phyloP scores from a whole-genome alignment of 37 sponge, comb jelly and placozoan genomes.

The Eunapius fragilis region DNA sequence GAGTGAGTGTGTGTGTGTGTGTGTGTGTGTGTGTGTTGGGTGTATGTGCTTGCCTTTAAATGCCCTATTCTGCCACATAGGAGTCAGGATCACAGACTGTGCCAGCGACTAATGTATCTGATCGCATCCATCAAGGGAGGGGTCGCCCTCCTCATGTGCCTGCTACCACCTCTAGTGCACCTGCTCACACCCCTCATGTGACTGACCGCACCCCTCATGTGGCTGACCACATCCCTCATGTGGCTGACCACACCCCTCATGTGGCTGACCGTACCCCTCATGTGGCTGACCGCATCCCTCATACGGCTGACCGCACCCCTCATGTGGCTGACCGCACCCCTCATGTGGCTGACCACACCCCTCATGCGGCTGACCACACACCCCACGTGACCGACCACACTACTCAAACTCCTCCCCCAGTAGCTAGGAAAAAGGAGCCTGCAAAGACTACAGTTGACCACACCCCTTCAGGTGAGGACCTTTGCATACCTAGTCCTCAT shows the following conservation, averaged over 20 bases:
- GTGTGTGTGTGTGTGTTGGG: no score
- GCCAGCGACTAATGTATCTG: not conserved
- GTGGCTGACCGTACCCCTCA: not conserved
- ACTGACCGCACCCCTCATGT: not conserved
- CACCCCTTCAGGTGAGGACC: not conserved
- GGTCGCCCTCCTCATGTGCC: not conserved
- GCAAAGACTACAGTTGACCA: not conserved
- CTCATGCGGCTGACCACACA: not conserved
- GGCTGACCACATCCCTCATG: not conserved
- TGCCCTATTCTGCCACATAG: not conserved
- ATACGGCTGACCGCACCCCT: not conserved
- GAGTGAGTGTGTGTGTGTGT: no score
- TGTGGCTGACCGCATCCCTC: not conserved
- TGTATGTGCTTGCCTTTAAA: no score
- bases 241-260: not conserved
- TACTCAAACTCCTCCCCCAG: not conserved
- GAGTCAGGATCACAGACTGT: not conserved
- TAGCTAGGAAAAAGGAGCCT: not conserved
- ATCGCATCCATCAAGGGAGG: not conserved
- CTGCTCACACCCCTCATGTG: not conserved
- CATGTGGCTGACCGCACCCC: not conserved
- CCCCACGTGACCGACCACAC: not conserved
- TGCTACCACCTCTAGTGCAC: not conserved
- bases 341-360: not conserved
- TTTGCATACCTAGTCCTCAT: not conserved